Evolutionary conservation across 92 coral and sea anemone species (phyloP).

Genomic region (Epizoanthus fatuus): DNA sequence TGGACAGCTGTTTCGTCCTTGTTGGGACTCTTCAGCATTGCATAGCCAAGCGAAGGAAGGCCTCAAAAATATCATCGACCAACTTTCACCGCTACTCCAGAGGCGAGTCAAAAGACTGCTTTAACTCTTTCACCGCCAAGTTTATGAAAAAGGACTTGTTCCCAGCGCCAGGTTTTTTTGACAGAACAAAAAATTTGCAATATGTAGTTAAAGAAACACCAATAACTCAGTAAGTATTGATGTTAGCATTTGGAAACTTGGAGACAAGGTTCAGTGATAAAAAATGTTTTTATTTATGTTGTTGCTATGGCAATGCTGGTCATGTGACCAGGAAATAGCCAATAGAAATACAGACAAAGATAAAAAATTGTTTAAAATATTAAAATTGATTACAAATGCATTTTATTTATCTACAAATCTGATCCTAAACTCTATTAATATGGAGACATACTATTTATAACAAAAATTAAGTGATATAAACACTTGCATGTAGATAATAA

Average conservation of each 20-base stretch:
- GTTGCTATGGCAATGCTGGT: neutral
- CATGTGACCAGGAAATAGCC: neutral
- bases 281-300: neutral
- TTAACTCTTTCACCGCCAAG: no score
- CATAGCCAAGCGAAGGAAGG: no score
- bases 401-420: neutral
- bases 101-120: no score
- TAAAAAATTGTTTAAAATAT: neutral
- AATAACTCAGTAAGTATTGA: constrained; percentile 1
- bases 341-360: neutral
- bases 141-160: no score
- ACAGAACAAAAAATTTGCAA: neutral
- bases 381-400: neutral
- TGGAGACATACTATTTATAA: no score
- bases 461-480: neutral
- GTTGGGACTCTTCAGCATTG: no score
- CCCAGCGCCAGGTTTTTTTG: neutral
- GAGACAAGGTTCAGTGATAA: neutral
- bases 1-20: no score
- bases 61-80: no score
- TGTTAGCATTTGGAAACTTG: neutral
- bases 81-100: no score
- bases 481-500: neutral
- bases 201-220: neutral
- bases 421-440: neutral